A percentile compares a stretch with the other conserved stretches of the same genome.
Evolutionary conservation across 30 jellyfish, hydroid and myxozoan genomes (phyloP).

Genomic region (Calvadosia cruxmelitensis): DNA sequence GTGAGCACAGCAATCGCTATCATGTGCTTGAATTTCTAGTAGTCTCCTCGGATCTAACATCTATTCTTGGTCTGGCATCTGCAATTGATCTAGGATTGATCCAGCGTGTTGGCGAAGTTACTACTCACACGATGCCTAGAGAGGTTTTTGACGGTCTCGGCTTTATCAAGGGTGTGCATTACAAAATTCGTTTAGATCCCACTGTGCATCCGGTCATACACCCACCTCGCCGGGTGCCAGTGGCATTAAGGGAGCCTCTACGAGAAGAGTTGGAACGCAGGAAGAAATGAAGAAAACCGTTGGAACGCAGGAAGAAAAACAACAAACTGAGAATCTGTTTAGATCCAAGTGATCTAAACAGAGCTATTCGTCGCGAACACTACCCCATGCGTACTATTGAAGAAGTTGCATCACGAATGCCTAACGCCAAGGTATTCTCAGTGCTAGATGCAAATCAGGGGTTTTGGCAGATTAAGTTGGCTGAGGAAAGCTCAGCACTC

Average conservation of each 20-base stretch:
- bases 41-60: neutral
- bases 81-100: neutral
- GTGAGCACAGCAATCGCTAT: neutral
- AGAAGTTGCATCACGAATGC: slow-evolving; percentile 23
- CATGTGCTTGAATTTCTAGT: neutral
- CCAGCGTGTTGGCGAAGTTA: neutral
- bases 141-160: neutral
- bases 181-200: neutral
- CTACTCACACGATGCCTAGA: neutral
- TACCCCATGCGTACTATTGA: slow-evolving; percentile 16
- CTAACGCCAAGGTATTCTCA: slow-evolving; percentile 23
- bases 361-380: slow-evolving; percentile 24
- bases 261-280: slow-evolving; percentile 3
- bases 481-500: no score
- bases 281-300: slow-evolving; percentile 1
- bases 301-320: neutral
- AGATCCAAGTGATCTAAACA: slow-evolving; percentile 20
- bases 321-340: slow-evolving; percentile 18
- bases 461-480: slow-evolving; percentile 19
- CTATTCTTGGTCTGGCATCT: neutral
- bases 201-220: neutral
- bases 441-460: slow-evolving; percentile 33
- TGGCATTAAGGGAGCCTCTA: slow-evolving; percentile 4
- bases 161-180: neutral
- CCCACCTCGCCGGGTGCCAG: slow-evolving; percentile 30